Evolutionary conservation across 2,888 invertebrate species (phyloP), one percentile per base, ranked within the genome.

Genomic region (Hypolimnas misippus): DNA sequence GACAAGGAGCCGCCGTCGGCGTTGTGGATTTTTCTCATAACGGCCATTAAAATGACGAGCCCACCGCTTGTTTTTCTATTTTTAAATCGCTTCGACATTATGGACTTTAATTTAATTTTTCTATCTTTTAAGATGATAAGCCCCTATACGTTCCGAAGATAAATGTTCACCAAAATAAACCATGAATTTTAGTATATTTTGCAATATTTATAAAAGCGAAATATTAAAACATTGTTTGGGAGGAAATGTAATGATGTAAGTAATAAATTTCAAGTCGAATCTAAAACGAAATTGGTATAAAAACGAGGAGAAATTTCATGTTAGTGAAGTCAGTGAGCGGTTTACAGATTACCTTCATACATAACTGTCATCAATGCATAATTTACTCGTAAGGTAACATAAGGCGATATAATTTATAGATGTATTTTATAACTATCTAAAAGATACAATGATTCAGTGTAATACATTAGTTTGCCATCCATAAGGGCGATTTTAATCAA

Each of bases 1-100:
- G 86, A 86, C 87, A 83, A 84, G 83, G 79, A 81, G 80, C 79
- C 66, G 67, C 68, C 83, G 77, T 67, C 75, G 78, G 81, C 80
- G 78, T 74, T 87, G 87, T 87, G 78, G 84, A 86, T 87, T 88
- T 88, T 88, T 86, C 84, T 86, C 82, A 84, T 88, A 84, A 85
- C 82, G 75, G 82, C 83, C 81, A 85, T 86, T 84, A 87, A 42
- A 21, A 29, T 50, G 57, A 62, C 57, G 38, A 57, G 60, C 29
- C 60, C 21, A 51, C 42, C 54, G 31, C 38, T 60, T 56, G 55
- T 54, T 65, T 58, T 60, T 59, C 40, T 46, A 51, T 62, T 56
- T 59, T 38, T 35, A 52, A 55, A 44, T 17, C 12, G 21, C 54
- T 44, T 17, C 42, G 31, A 42, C 62, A 55, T 62, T 55, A 46